Base-by-base conservation (phyloP, 1,140 invertebrate species). In the Anadara kagoshimensis region DNA sequence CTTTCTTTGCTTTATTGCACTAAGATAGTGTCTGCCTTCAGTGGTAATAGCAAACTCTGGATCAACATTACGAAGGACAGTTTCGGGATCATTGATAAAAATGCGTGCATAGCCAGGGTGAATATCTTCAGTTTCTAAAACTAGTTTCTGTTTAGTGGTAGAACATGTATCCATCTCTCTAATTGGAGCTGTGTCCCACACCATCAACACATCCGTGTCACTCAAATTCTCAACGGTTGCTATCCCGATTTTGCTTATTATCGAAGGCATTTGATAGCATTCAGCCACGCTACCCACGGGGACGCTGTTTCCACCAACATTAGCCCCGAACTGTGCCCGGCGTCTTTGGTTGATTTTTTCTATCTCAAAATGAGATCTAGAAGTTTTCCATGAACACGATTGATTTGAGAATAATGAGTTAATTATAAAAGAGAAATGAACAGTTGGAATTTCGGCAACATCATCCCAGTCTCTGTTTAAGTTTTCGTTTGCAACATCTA, bases 21-120 rank as follows among this genome's bases (percentile, higher is more conserved):
- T 58, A 36, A 29, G 41, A 29, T 16, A 58, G 11, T 14, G 14
- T 26, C 26, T 26, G 7, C n/a, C 12, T 29, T 29, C 56, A 58
- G 41, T 29, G 2, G 2, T 29, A 26, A 58, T 58, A 29, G 56
- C 56, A 58, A 29, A 29, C 12, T 24, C 26, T 11, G 56, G 56
- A 36, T 58, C 56, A 36, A 58, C 56, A 26, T 29, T 29, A 4
- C n/a, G 12, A 29, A 58, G 56, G 41, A 58, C 56, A 16, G 22
- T 12, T 29, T 58, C 56, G 12, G 56, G 56, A 20, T 58, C 56
- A n/a, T 58, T 58, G 11, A 58, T 20, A 36, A 58, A 58, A 16
- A 58, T 24, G 14, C 12, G 26, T 12, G 24, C 26, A 36, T 58
- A 58, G 4, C 56, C 56, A 1, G 56, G 56, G n/a, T 58, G 56